Conservation (phyloP, 2,888 invertebrate genomes). For the Epirrhoe tristata region DNA sequence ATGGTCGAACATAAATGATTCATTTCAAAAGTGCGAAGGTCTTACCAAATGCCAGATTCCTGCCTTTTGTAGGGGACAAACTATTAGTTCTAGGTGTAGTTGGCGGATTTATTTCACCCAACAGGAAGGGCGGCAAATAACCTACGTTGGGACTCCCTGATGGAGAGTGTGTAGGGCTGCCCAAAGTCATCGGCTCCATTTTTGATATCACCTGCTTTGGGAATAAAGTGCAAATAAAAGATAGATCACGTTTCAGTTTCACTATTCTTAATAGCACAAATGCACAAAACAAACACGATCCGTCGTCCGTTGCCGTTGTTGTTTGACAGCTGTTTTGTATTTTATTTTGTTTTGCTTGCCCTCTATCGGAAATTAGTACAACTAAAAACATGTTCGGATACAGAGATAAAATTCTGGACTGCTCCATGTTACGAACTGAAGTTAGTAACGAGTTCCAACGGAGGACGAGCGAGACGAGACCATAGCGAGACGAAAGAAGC, state of each 20-base stretch:
- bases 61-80: slow-evolving; percentile 86
- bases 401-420: background rate
- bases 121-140: slow-evolving; percentile 91
- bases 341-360: background rate
- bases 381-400: background rate
- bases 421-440: too few species aligned
- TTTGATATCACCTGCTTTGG: slow-evolving; percentile 40
- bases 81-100: slow-evolving; percentile 85
- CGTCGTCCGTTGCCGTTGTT: background rate
- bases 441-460: too few species aligned
- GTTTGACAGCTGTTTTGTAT: background rate
- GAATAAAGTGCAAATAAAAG: background rate
- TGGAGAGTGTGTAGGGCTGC: slow-evolving; percentile 91
- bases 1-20: background rate
- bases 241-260: background rate
- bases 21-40: slow-evolving; percentile 27
- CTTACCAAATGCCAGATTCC: slow-evolving; percentile 85
- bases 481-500: background rate
- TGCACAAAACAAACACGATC: background rate
- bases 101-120: slow-evolving; percentile 89
- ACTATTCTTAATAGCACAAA: background rate
- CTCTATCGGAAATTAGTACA: background rate
- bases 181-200: slow-evolving; percentile 95
- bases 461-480: too few species aligned
- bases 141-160: slow-evolving; percentile 87